These are phyloP conservation scores for Scolopax rusticola DNA, from an alignment of 2,797 vertebrate species.

Conservation along the genomic window DNA sequence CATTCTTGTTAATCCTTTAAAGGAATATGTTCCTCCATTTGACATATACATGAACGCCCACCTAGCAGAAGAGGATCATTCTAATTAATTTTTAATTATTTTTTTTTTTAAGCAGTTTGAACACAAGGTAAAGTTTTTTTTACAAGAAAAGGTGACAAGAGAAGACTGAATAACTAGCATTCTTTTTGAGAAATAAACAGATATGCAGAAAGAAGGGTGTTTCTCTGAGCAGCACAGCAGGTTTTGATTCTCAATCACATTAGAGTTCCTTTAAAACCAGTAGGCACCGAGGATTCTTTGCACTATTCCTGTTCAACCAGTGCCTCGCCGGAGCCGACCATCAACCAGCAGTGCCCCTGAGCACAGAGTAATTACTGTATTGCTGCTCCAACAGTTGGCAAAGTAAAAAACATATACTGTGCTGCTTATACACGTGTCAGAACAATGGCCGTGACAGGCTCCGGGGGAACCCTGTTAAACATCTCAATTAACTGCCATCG, in stretches of 20 bases:
- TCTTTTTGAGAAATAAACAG: neutral
- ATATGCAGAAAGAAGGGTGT: neutral
- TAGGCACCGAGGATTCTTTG: neutral
- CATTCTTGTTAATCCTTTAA: neutral
- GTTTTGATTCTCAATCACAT: fast-evolving
- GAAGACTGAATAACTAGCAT: fast-evolving
- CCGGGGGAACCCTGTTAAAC: slow-evolving; percentile 57
- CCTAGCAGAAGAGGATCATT: neutral
- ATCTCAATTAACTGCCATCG: slow-evolving; percentile 71
- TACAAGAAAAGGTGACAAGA: neutral
- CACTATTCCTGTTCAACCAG: neutral
- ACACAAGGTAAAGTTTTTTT: neutral
- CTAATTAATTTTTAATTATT: neutral
- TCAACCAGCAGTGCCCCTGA: neutral
- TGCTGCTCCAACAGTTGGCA: neutral
- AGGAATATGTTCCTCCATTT: neutral
- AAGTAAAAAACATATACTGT: neutral
- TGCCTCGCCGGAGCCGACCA: neutral
- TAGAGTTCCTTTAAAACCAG: neutral
- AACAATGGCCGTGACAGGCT: slow-evolving; percentile 25
- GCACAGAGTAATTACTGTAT: neutral
- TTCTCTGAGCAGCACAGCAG: neutral
- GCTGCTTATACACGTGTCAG: neutral
- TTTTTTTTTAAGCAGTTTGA: neutral
- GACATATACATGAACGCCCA: fast-evolving